Evolutionary conservation across 1,140 invertebrate species (phyloP).

Genomic region (Danaus melanippus): DNA sequence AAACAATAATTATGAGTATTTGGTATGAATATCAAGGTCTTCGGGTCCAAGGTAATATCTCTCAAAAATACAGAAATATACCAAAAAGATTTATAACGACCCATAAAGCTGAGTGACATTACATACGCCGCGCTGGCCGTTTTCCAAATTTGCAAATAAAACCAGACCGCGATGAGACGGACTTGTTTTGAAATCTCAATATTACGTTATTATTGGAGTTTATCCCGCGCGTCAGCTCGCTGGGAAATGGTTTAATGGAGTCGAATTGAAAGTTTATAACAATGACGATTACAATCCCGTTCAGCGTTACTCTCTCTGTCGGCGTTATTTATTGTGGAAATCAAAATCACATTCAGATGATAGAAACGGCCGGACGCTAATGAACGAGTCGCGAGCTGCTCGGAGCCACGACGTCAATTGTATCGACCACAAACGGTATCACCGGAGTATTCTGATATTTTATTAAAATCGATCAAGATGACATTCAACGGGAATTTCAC

Average conservation of each 20-base stretch:
- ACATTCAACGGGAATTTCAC: constrained; percentile 6
- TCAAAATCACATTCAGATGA: neutral
- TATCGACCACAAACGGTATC: neutral
- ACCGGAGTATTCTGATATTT: neutral
- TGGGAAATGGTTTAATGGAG: no score
- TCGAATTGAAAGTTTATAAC: no score
- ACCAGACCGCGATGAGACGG: constrained; percentile 30
- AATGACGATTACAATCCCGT: no score
- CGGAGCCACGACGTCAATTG: no score
- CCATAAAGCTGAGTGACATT: constrained; percentile 23
- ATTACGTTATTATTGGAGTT: constrained; percentile 22
- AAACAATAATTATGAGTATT: no score
- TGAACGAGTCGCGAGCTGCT: no score
- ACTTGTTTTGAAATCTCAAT: constrained; percentile 20
- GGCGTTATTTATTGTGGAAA: no score
- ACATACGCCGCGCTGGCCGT: constrained; percentile 15
- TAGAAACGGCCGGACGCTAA: neutral
- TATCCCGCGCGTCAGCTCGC: neutral
- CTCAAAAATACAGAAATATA: constrained; percentile 14
- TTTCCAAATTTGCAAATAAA: constrained; percentile 20
- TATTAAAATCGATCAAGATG: constrained; percentile 4
- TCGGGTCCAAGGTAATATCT: constrained; percentile 13
- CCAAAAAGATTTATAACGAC: constrained; percentile 4
- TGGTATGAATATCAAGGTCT: no score
- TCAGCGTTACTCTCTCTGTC: no score